These are phyloP conservation scores for Philypnodon macrostomus DNA, from an alignment of 2,797 vertebrate species.

Conservation along the genomic window DNA sequence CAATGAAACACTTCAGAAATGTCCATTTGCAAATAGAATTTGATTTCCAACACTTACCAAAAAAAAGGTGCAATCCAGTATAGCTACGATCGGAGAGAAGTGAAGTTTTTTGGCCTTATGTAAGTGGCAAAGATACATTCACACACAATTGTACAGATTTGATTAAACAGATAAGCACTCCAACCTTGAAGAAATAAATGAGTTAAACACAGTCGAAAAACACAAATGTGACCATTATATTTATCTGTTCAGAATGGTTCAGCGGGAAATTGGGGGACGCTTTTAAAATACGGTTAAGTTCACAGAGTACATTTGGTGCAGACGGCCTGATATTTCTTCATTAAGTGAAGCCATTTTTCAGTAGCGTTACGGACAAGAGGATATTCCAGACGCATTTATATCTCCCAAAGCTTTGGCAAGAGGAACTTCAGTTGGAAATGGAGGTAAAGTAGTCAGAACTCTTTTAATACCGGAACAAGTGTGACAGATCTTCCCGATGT, in stretches of 20 bases:
- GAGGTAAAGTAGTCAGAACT: conserved; percentile 1
- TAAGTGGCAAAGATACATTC: conserved; percentile 20
- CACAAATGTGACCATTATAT: conserved; percentile 17
- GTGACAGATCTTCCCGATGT: background rate
- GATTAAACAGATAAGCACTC: conserved; percentile 35
- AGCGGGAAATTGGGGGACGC: conserved; percentile 9
- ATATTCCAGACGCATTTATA: too few species aligned
- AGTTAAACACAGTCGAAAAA: conserved; percentile 26
- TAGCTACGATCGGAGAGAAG: conserved; percentile 12
- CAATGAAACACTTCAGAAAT: conserved; percentile 8
- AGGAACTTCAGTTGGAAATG: background rate
- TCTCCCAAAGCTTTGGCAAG: conserved; percentile 6
- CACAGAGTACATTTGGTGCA: conserved; percentile 5
- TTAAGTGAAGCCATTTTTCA: conserved; percentile 23
- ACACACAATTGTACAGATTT: conserved; percentile 36
- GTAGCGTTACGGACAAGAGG: conserved; percentile 5
- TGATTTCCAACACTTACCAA: conserved; percentile 14
- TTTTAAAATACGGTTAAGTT: conserved; percentile 9
- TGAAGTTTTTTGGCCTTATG: conserved; percentile 17
- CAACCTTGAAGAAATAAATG: conserved; percentile 25
- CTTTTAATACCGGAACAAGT: background rate
- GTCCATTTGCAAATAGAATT: conserved; percentile 1
- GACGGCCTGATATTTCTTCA: conserved; percentile 15
- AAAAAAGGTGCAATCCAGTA: conserved; percentile 10
- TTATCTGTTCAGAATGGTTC: conserved; percentile 18